These are phyloP conservation scores for Myiagra hebetior DNA, from an alignment of 2,113 vertebrate genomes.

Conservation along the genomic window DNA sequence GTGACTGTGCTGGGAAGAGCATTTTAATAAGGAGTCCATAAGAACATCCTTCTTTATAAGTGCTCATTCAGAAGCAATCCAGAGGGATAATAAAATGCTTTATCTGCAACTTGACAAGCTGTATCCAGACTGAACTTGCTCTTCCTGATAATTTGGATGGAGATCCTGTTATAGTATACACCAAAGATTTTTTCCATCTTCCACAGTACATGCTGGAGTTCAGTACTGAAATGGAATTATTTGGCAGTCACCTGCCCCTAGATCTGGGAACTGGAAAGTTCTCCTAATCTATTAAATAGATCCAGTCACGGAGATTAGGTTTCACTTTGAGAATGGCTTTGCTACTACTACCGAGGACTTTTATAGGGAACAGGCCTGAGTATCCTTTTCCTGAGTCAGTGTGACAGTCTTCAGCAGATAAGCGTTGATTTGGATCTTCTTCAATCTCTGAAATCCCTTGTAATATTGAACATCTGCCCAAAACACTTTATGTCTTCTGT, in stretches of 20 bases:
- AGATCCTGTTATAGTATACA: neutral
- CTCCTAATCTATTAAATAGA: neutral
- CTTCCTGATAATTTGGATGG: neutral
- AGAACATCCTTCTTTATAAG: conserved; percentile 7
- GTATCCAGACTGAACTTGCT: neutral
- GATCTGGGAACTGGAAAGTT: neutral
- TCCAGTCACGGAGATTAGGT: neutral
- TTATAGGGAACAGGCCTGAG: neutral
- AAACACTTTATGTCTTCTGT: neutral
- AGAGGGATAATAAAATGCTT: neutral
- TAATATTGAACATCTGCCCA: neutral
- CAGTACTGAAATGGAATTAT: neutral
- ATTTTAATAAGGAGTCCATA: neutral
- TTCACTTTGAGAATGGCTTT: neutral
- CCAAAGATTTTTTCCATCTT: neutral
- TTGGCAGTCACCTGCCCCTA: neutral
- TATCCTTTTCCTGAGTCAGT: neutral
- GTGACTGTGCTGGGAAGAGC: neutral
- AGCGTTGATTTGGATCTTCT: neutral
- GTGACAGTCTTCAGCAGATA: neutral
- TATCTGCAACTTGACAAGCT: conserved; percentile 9
- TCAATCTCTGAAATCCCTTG: neutral
- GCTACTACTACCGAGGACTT: neutral
- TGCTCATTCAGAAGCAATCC: neutral
- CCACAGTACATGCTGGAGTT: neutral